Base-by-base conservation (phyloP, 2,888 invertebrate species). In the Harpagoxenus sublaevis region DNA sequence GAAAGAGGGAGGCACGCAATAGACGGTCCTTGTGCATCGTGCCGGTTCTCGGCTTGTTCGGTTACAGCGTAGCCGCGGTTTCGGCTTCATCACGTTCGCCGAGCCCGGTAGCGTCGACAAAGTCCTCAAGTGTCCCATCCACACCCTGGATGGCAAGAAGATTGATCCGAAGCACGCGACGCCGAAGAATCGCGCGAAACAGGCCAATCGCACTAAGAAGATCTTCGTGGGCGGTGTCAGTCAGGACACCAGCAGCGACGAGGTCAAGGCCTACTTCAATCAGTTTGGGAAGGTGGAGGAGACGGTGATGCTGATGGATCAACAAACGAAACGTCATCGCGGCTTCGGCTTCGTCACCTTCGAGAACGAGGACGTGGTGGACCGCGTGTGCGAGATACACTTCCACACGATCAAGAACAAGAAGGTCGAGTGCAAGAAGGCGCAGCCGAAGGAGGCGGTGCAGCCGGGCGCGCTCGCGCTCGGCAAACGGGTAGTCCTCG, bases 151-250 rank as follows among this genome's bases (percentile, higher is more conserved):
- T 95, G 98, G 98, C 88, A 98, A 98, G 95, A 98, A 98, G 95
- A 98, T 98, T 95, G 98, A 98, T 95, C 98, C 98, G 84, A 98
- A 98, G 94, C 98, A 98, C 96, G 98, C 98, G 84, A 98, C 98
- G 74, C 98, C 98, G 88, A 98, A 98, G 95, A 98, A 98, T 91
- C 97, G 98, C 53, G 98, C 98, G 62, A 97, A 98, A 92, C 97
- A 97, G 93, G 97, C 98, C 81, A 98, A 98, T 94, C 97, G 98
- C 93, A 98, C 98, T 91, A 98, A 98, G 96, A 98, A 98, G 96
- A 98, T 98, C 90, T 98, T 98, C 95, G 98, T 98, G 39, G 98
- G 98, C 78, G 98, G 98, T 83, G 98, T 98, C 86, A 98, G 98
- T 83, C 98, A 98, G 95, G 98, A 98, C 96, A 98, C 98, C 2